These are phyloP conservation scores for Aldrovandia affinis DNA, from an alignment of 2,797 vertebrate genomes.

Conservation along the genomic window DNA sequence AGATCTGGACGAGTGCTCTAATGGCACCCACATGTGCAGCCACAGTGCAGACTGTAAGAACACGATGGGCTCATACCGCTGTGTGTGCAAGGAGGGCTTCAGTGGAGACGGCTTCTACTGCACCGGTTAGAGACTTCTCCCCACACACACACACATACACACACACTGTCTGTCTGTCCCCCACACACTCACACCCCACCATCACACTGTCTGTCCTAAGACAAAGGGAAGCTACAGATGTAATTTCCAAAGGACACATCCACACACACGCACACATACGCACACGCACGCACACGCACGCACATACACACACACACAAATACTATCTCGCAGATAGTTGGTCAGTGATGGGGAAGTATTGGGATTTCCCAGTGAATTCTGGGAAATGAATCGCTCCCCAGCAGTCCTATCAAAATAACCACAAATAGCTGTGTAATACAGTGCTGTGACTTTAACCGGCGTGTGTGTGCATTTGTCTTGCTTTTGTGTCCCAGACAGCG, in stretches of 20 bases:
- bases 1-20: constrained; percentile 97
- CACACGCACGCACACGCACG: too few species aligned
- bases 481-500: constrained; percentile 74
- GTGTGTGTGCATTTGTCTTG: constrained; percentile 32
- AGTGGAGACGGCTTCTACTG: constrained; percentile 92
- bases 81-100: constrained; percentile 93
- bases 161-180: not conserved
- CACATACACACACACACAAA: not conserved
- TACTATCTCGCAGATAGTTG: not conserved
- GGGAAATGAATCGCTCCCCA: not conserved
- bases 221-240: too few species aligned
- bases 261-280: too few species aligned
- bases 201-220: too few species aligned
- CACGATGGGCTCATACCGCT: constrained; percentile 94
- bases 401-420: too few species aligned
- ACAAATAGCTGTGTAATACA: not conserved
- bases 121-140: constrained; percentile 73
- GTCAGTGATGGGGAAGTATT: not conserved
- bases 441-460: too few species aligned
- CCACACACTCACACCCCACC: too few species aligned
- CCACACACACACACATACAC: constrained; percentile 26
- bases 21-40: constrained; percentile 93
- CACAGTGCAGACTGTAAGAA: constrained; percentile 92
- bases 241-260: too few species aligned
- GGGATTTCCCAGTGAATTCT: not conserved